Base-by-base conservation (phyloP, 2,888 invertebrate genomes). In the Drosophila pseudotakahashii region DNA sequence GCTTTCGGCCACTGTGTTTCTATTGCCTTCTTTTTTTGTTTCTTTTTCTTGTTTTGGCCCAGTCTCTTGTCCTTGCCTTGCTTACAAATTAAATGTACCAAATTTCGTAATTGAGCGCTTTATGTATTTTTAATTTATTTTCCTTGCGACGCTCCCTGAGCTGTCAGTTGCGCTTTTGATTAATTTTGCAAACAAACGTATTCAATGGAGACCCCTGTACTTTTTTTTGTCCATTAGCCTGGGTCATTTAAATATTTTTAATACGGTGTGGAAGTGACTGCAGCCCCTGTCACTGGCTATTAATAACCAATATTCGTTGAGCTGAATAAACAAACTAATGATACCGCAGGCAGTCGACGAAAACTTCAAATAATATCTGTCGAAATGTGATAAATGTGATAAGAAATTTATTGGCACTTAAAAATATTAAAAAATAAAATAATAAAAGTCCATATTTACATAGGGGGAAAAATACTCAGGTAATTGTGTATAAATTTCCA, bases 81-180 rank as follows among this genome's bases (percentile, higher is more conserved):
- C 59, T 42, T n/a, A 42, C 75, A 62, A 77, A 82, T 68, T 70
- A 61, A 74, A 72, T 75, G 82, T 75, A 75, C 78, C 75, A 74
- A 72, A 80, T 86, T 81, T 78, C 70, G 81, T 76, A 86, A 82
- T 82, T 86, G 83, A 73, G 70, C 57, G 52, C 76, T 75, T 82
- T 74, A 82, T 82, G 78, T 80, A 86, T 82, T 86, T 86, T 78
- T 82, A 80, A 82, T 83, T 79, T 80, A 55, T 68, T 62, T 64
- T 69, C 59, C 47, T 48, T 37, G 47, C 45, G 72, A 71, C 71
- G 72, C 72, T 71, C 70, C 70, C 54, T 16, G 48, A 70, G 72
- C 70, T 70, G 70, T 70, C 70, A 71, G 72, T 36, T 14, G 30
- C 34, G 39, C 61, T 39, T 48, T 62, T 59, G 62, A 63, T 51